A percentile compares a stretch with the other conserved stretches of the same genome.
Conservation (phyloP, 92 coral and sea anemone species). For the Plumapathes pennacea region DNA sequence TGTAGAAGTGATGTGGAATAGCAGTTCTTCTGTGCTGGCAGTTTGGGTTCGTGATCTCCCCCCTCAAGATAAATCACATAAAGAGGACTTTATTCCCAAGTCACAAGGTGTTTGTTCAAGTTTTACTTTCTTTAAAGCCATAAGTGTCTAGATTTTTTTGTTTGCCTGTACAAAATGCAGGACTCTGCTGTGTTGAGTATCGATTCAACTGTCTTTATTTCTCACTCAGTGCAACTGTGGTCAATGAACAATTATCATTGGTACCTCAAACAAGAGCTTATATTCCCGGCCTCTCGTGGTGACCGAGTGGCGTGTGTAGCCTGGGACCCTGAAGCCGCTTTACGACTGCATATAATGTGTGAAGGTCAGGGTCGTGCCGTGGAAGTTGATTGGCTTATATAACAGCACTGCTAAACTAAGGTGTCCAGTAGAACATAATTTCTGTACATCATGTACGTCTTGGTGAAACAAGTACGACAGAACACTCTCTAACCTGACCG, state of each 20-base stretch:
- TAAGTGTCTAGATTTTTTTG: background rate
- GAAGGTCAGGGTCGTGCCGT: conserved; percentile 59
- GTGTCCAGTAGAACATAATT: too few relatives aligned
- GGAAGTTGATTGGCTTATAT: too few relatives aligned
- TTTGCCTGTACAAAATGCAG: too few relatives aligned
- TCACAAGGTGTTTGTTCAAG: conserved; percentile 68
- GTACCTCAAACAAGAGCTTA: conserved; percentile 91
- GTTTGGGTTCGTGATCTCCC: conserved; percentile 69
- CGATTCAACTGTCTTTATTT: background rate
- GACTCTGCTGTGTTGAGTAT: too few relatives aligned
- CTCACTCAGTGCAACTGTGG: conserved; percentile 85
- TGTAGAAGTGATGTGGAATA: conserved; percentile 76
- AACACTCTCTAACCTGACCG: too few relatives aligned
- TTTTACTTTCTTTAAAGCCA: background rate
- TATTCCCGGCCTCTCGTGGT: conserved; percentile 51
- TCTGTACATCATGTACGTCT: too few relatives aligned
- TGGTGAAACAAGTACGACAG: too few relatives aligned
- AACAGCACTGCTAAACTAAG: too few relatives aligned
- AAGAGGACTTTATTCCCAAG: conserved; percentile 45
- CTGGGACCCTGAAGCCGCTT: conserved; percentile 85
- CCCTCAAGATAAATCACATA: conserved; percentile 8
- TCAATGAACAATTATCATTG: conserved; percentile 93
- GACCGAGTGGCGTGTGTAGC: conserved; percentile 70
- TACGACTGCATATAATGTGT: conserved; percentile 71
- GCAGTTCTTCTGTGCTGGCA: conserved; percentile 72